Evolutionary conservation across 2,113 vertebrate genomes (phyloP), one percentile per base, ranked within the genome.

Genomic region (Aegypius monachus): DNA sequence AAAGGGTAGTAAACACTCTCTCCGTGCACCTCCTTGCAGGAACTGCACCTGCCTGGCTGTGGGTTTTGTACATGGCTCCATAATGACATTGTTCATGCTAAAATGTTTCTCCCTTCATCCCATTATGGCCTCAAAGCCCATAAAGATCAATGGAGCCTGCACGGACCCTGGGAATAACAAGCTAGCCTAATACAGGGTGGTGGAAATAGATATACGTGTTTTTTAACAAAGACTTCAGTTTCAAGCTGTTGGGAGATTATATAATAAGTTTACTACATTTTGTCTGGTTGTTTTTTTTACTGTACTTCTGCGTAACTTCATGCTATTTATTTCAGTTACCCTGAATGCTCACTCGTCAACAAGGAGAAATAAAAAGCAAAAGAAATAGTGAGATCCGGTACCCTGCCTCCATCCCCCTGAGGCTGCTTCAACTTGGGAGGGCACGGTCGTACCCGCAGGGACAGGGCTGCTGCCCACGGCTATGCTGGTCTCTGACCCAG

Each of bases 61-160:
- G 10, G 15, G 26, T 3, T 82, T 50, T 10, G 16, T 9, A 5
- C 26, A 2, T 3, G 40, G 80, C 62, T 91, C 71, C 86, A 36
- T 17, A 43, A 23, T 3, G 47, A 34, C 12, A 0, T 36, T 27
- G 61, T 4, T 70, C 20, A 6, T 50, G 90, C 62, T 34, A 7
- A 89, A 95, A n/a, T 15, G 31, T 15, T 59, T 73, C 90, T 59
- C 10, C 0, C 53, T 72, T 75, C 72, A 55, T 50, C 81, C 66
- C 58, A 9, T 68, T 63, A 53, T 0, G 4, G 67, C 67, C 90
- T 61, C 56, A 56, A 63, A 95, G 75, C 56, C 72, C 91, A 77
- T 88, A 91, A 90, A 95, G 95, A 71, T 59, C 93, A 94, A 32
- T 23, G 82, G 82, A 88, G 82, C 93, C 71, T 94, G 83, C 80